Conservation (phyloP, 2,888 invertebrate genomes). For the Clunio marinus region DNA sequence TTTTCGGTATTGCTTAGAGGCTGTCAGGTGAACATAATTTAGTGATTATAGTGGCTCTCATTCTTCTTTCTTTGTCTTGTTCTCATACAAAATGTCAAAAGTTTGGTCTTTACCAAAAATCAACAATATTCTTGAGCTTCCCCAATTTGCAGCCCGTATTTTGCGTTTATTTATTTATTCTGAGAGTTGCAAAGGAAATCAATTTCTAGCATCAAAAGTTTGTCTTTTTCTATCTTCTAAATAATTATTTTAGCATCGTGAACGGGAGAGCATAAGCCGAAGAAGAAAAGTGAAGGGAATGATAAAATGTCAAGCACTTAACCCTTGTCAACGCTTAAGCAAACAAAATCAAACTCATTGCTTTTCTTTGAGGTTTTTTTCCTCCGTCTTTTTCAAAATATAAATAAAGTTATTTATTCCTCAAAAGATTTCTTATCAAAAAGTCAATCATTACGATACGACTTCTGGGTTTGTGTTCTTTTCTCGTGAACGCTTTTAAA, state of each 20-base stretch:
- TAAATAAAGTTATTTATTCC: not conserved
- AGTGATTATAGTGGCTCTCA: not conserved
- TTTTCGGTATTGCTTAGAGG: not conserved
- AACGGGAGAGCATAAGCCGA: not conserved
- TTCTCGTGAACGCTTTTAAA: not conserved
- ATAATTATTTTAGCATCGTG: not conserved
- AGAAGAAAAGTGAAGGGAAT: not conserved
- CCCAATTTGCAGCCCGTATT: too few relatives aligned
- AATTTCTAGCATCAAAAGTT: too few relatives aligned
- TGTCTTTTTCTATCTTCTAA: too few relatives aligned
- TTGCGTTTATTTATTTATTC: too few relatives aligned
- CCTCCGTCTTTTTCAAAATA: not conserved
- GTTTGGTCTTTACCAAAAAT: too few relatives aligned
- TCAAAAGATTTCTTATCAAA: not conserved
- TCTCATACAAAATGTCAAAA: too few relatives aligned
- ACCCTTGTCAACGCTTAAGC: conserved; percentile 25
- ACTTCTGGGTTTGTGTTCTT: not conserved
- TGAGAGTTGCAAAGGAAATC: too few relatives aligned
- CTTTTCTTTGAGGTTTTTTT: not conserved
- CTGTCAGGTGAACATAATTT: not conserved
- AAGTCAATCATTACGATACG: not conserved
- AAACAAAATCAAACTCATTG: conserved; percentile 15
- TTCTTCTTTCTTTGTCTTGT: not conserved
- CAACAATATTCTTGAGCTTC: too few relatives aligned
- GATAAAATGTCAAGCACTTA: not conserved